Evolutionary conservation across 1,140 invertebrate species (phyloP).

Genomic region (Drosophila arizonae): DNA sequence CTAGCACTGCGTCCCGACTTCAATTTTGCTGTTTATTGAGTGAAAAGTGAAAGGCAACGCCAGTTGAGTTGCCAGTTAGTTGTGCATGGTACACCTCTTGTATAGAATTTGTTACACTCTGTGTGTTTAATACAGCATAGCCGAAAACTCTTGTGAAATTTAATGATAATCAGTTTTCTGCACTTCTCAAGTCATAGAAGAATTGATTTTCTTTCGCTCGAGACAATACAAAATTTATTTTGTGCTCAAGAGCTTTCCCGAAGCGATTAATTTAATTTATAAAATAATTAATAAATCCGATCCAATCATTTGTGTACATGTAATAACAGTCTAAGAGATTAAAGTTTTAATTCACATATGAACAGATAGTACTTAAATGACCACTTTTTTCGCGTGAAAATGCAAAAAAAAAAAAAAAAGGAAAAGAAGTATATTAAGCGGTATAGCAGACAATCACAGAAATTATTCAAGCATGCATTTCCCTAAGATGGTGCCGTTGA

Average conservation of each 20-base stretch:
- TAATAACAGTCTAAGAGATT: too few relatives aligned
- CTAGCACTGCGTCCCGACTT: constrained; percentile 38
- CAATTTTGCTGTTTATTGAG: constrained; percentile 65
- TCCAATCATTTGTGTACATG: too few relatives aligned
- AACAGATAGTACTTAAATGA: too few relatives aligned
- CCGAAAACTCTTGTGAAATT: constrained; percentile 35
- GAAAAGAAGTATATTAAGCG: too few relatives aligned
- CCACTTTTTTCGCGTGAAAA: too few relatives aligned
- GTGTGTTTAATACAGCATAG: constrained; percentile 63
- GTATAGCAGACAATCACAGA: background rate
- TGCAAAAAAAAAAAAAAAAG: too few relatives aligned
- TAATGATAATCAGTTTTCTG: constrained; percentile 44
- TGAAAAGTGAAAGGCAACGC: constrained; percentile 68
- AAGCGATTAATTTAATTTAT: too few relatives aligned
- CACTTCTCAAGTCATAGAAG: constrained; percentile 20
- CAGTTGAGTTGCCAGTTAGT: constrained; percentile 14
- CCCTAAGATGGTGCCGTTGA: background rate
- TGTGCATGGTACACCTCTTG: constrained; percentile 15
- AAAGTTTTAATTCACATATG: too few relatives aligned
- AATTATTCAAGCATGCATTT: background rate
- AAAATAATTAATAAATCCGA: too few relatives aligned
- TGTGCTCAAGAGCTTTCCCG: too few relatives aligned
- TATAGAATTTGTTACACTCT: constrained; percentile 74
- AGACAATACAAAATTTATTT: constrained; percentile 9
- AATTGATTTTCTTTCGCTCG: constrained; percentile 22